These are phyloP conservation scores for Lepus oiostolus DNA, from an alignment of 2,797 vertebrate genomes.

Conservation along the genomic window DNA sequence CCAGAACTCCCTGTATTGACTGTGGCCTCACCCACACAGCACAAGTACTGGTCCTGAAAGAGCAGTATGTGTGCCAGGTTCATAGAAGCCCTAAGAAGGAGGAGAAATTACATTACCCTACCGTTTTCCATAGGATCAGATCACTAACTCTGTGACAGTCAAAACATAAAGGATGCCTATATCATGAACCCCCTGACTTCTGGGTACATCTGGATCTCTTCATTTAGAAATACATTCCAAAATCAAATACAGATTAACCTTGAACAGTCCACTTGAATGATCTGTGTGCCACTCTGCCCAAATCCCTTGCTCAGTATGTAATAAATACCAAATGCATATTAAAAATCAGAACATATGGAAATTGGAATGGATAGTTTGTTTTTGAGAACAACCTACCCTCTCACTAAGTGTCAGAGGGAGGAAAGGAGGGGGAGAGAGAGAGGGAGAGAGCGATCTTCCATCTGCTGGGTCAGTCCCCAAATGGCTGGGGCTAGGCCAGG, in stretches of 20 bases:
- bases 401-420: background rate
- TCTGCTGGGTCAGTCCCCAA: no score
- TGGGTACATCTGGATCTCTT: background rate
- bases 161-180: background rate
- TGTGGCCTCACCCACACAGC: background rate
- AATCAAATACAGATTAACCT: background rate
- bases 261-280: background rate
- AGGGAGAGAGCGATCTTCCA: no score
- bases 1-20: background rate
- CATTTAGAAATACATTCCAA: constrained; percentile 36
- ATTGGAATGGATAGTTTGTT: background rate
- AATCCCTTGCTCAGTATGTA: background rate
- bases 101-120: background rate
- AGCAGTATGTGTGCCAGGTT: background rate
- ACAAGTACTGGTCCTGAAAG: background rate
- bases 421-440: no score
- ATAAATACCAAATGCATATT: background rate
- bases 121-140: background rate
- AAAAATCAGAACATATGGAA: background rate
- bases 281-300: background rate
- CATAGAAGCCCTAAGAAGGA: background rate
- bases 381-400: background rate
- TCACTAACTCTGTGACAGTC: background rate
- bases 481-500: no score
- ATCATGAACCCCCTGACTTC: background rate